phyloP scores from a whole-genome alignment of 2,888 invertebrate genomes.

The Glaucopsyche alexis region DNA sequence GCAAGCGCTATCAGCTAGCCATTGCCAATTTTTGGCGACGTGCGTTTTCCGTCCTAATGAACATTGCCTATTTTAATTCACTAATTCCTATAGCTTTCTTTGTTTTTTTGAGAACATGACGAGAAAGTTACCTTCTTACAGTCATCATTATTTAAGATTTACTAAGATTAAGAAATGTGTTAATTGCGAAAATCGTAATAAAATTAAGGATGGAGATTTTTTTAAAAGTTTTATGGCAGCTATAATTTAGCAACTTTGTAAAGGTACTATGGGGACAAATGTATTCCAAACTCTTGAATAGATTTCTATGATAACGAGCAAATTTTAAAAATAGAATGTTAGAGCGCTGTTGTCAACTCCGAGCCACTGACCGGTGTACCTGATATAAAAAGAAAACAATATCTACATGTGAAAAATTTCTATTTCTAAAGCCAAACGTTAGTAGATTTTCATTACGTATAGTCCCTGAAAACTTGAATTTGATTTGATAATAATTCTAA shows the following conservation, averaged over 20 bases:
- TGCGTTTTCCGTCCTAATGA: slow-evolving; percentile 57
- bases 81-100: slow-evolving; percentile 27
- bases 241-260: slow-evolving; percentile 8
- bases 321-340: slow-evolving; percentile 9
- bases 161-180: background rate
- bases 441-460: background rate
- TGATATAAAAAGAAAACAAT: slow-evolving; percentile 1
- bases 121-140: background rate
- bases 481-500: background rate
- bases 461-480: too few species aligned
- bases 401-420: background rate
- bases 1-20: slow-evolving; percentile 67
- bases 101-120: slow-evolving; percentile 12
- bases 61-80: slow-evolving; percentile 38
- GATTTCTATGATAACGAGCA: slow-evolving; percentile 1
- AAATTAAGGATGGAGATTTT: background rate
- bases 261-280: background rate
- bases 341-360: slow-evolving; percentile 6
- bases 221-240: background rate
- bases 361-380: background rate
- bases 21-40: slow-evolving; percentile 63
- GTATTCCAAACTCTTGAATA: slow-evolving; percentile 9
- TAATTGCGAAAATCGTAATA: background rate
- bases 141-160: background rate
- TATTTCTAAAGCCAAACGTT: background rate